Conservation (phyloP, 2,113 vertebrate species). For the Myrmecobius fasciatus region DNA sequence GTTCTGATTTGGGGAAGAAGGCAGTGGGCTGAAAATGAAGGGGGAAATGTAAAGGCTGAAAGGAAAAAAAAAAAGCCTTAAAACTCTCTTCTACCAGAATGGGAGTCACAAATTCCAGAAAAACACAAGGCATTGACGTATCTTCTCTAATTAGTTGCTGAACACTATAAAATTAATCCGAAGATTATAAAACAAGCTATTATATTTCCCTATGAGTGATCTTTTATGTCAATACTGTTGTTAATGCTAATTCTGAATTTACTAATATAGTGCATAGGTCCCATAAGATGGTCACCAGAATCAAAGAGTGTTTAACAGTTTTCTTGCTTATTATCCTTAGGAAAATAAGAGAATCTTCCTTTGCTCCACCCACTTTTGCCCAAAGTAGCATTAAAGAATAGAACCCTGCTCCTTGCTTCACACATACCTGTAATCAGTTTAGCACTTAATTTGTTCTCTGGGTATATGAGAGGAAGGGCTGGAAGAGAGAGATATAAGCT, state of each 20-base stretch:
- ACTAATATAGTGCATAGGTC: slow-evolving; percentile 10
- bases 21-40: not conserved
- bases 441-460: slow-evolving; percentile 47
- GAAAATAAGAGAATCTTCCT: not conserved
- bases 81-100: slow-evolving; percentile 2
- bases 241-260: slow-evolving; percentile 32
- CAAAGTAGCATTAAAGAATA: slow-evolving; percentile 49
- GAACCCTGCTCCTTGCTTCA: not conserved
- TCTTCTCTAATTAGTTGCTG: slow-evolving; percentile 28
- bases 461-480: slow-evolving; percentile 5
- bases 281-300: not conserved
- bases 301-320: slow-evolving; percentile 27
- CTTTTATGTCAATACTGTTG: not conserved
- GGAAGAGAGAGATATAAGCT: not conserved
- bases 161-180: slow-evolving; percentile 11
- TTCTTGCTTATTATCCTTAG: not conserved
- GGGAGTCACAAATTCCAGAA: not conserved
- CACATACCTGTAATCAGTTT: slow-evolving; percentile 23
- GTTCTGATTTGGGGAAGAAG: too few relatives aligned
- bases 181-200: slow-evolving; percentile 13
- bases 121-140: not conserved
- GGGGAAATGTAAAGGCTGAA: slow-evolving; percentile 26
- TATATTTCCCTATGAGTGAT: slow-evolving; percentile 32
- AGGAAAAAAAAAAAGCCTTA: slow-evolving; percentile 61
- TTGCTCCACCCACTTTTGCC: slow-evolving; percentile 36